Conservation (phyloP, 2,888 invertebrate genomes). For the Watsonalla binaria region DNA sequence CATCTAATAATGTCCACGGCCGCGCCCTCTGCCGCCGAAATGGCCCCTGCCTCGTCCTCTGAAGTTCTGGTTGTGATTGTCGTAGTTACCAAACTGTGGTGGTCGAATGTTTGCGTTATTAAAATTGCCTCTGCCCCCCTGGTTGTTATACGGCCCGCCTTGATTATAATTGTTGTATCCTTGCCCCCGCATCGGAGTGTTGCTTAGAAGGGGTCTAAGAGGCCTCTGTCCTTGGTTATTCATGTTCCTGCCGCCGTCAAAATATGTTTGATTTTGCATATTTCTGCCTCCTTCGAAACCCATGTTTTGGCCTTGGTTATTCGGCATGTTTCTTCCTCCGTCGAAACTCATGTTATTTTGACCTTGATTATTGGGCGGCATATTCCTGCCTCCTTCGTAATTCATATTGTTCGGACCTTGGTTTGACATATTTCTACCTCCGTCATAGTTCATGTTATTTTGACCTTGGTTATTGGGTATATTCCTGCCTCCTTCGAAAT, state of each 20-base stretch:
- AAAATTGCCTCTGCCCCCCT: constrained; percentile 35
- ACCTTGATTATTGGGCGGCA: not conserved
- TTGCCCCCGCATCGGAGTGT: constrained; percentile 1
- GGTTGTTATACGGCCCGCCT: not conserved
- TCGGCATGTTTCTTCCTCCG: not conserved
- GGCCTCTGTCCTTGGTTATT: constrained; percentile 15
- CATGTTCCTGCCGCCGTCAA: not conserved
- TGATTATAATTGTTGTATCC: not conserved
- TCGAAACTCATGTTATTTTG: not conserved
- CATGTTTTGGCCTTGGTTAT: not conserved
- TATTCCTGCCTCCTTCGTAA: not conserved
- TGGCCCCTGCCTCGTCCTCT: constrained; percentile 41
- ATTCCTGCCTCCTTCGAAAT: not conserved
- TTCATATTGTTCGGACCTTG: not conserved
- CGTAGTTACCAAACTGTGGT: constrained; percentile 32
- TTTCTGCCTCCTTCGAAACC: not conserved
- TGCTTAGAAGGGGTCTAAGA: constrained; percentile 12
- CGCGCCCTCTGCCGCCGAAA: constrained; percentile 44
- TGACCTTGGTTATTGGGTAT: not conserved
- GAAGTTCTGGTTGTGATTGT: constrained; percentile 21
- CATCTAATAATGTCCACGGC: constrained; percentile 25
- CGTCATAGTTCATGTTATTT: not conserved
- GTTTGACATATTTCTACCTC: not conserved
- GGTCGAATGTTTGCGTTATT: constrained; percentile 29
- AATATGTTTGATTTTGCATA: not conserved